Base-by-base conservation (phyloP, 2,888 invertebrate species). In the Drosophila lutescens region DNA sequence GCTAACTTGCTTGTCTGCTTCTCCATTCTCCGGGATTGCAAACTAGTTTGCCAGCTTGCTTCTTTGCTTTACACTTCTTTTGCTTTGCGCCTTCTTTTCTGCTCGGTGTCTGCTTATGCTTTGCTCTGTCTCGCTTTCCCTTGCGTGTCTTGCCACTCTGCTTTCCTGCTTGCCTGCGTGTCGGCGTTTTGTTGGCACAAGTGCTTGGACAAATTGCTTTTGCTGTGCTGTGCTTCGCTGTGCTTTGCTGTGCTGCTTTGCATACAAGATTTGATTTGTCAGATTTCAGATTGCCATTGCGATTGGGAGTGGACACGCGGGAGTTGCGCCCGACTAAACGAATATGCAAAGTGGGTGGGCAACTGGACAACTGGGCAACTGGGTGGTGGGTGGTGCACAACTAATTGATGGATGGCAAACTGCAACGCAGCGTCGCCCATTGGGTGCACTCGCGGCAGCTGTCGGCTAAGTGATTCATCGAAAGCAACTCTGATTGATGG, bases 191-290 rank as follows among this genome's bases (percentile, higher is more conserved):
- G 89, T 85, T 77, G 77, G 62, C 67, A 57, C 78, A 80, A 82
- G 80, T 84, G 89, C 76, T 87, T 76, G 60, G 72, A 84, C 83
- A 84, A 84, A 84, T 86, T 80, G 86, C 77, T 84, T 85, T 20
- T n/a, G 62, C 43, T 38, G 40, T 17, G 44, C 34, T 23, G 44
- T 47, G 65, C 63, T 66, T 12, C 20, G 62, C 47, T 57, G 26
- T 26, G 4, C 26, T 26, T 2, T 66, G 51, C 56, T 32, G 15
- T 62, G 58, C 71, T 75, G 53, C 57, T 69, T 76, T 55, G 76
- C 77, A 76, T 71, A 58, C 76, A 57, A 68, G 76, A 76, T 70
- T 70, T 70, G 76, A 73, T 76, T 75, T 68, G 74, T 68, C 67
- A 68, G 67, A 68, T 72, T 59, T 60, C 73, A 72, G 67, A 68